phyloP scores from a whole-genome alignment of 2,888 invertebrate species.

The Leptopilina syphax region DNA sequence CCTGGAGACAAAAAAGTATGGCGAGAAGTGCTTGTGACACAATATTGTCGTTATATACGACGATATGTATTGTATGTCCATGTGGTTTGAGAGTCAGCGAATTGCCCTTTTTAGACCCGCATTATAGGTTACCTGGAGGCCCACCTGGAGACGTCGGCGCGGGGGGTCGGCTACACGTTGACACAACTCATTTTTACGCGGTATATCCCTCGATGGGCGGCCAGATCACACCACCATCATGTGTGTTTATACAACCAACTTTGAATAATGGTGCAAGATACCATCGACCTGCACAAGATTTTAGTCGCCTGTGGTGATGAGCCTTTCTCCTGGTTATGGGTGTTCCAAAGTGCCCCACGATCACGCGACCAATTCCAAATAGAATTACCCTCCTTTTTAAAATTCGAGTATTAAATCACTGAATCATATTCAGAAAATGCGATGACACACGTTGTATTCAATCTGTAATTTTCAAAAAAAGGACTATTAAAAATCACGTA shows the following conservation, averaged over 20 bases:
- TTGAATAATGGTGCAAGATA: slow-evolving; percentile 73
- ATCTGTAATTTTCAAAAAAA: too few species aligned
- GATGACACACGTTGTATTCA: too few species aligned
- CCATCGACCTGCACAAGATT: slow-evolving; percentile 60
- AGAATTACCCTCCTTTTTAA: neutral
- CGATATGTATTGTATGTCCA: neutral
- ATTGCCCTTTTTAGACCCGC: slow-evolving; percentile 47
- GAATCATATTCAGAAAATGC: too few species aligned
- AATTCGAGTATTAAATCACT: too few species aligned
- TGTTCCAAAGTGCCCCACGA: slow-evolving; percentile 4
- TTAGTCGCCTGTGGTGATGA: slow-evolving; percentile 63
- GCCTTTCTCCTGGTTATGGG: slow-evolving; percentile 43
- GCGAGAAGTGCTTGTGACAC: neutral
- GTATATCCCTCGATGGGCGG: slow-evolving; percentile 73
- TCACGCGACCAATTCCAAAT: slow-evolving; percentile 44
- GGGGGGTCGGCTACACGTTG: slow-evolving; percentile 71
- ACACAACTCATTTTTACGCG: slow-evolving; percentile 76
- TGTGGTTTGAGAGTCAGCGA: slow-evolving; percentile 43
- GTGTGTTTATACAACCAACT: slow-evolving; percentile 57
- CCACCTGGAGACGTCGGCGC: slow-evolving; percentile 69
- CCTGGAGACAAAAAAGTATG: too few species aligned
- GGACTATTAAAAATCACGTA: too few species aligned
- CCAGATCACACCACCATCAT: slow-evolving; percentile 57
- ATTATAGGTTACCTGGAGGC: slow-evolving; percentile 60
- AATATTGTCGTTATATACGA: slow-evolving; percentile 27